Evolutionary conservation across 2,113 vertebrate species (phyloP).

Genomic region (Anguilla rostrata): DNA sequence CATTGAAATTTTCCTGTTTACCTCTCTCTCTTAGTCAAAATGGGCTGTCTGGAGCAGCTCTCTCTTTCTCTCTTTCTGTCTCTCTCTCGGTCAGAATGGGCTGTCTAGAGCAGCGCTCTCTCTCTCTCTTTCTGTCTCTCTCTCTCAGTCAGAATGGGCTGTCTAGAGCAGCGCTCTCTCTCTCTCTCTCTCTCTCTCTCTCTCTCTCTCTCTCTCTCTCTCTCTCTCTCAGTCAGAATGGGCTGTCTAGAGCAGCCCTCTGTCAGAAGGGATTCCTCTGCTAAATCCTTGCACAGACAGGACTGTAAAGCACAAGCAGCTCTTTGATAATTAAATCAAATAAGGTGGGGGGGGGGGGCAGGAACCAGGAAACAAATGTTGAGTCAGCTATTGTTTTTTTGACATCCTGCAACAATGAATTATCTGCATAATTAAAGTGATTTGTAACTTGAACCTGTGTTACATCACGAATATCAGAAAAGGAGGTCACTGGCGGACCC

Average conservation of each 20-base stretch:
- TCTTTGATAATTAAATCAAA: background rate
- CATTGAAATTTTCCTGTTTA: background rate
- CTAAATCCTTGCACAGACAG: slow-evolving; percentile 3
- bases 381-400: background rate
- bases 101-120: no score
- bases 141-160: no score
- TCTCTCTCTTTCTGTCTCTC: no score
- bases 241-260: background rate
- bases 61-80: no score
- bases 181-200: background rate
- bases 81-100: no score
- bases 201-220: no score
- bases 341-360: background rate
- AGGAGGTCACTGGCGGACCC: no score
- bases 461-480: no score
- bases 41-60: no score
- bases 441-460: no score
- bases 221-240: background rate
- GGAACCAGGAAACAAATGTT: background rate
- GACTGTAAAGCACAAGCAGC: background rate
- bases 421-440: background rate
- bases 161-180: no score
- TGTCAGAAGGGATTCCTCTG: slow-evolving; percentile 8
- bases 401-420: background rate
- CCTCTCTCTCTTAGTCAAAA: no score